These are phyloP conservation scores for Mizuhopecten yessoensis DNA, from an alignment of 1,140 invertebrate species.

Conservation along the genomic window DNA sequence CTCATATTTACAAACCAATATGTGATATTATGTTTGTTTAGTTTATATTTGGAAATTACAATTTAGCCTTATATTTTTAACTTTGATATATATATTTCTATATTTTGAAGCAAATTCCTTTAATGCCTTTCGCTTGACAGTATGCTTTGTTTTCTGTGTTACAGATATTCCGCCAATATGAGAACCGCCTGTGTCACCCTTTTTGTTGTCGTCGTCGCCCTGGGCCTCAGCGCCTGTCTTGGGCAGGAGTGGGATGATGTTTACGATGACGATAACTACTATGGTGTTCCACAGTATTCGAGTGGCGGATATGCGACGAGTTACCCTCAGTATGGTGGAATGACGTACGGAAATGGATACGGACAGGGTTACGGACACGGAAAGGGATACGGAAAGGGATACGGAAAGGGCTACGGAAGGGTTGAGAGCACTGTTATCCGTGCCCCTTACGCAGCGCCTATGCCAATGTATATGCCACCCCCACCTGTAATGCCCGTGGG, in stretches of 20 bases:
- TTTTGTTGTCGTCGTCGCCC: neutral
- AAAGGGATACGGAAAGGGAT: neutral
- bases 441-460: neutral
- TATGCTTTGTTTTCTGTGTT: neutral
- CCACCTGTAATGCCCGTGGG: neutral
- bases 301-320: neutral
- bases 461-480: neutral
- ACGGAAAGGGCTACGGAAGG: no score
- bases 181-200: neutral
- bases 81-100: neutral
- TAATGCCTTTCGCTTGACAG: neutral
- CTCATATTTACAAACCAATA: no score
- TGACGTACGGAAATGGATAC: no score
- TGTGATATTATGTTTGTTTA: no score
- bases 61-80: neutral
- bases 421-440: no score
- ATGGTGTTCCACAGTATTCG: neutral
- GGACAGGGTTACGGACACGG: neutral
- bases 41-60: no score
- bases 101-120: neutral
- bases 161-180: neutral
- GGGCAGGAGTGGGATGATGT: neutral
- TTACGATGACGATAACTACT: neutral
- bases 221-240: constrained; percentile 36
- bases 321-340: neutral